Evolutionary conservation across 2,888 invertebrate species (phyloP).

Genomic region (Torymus texanus): DNA sequence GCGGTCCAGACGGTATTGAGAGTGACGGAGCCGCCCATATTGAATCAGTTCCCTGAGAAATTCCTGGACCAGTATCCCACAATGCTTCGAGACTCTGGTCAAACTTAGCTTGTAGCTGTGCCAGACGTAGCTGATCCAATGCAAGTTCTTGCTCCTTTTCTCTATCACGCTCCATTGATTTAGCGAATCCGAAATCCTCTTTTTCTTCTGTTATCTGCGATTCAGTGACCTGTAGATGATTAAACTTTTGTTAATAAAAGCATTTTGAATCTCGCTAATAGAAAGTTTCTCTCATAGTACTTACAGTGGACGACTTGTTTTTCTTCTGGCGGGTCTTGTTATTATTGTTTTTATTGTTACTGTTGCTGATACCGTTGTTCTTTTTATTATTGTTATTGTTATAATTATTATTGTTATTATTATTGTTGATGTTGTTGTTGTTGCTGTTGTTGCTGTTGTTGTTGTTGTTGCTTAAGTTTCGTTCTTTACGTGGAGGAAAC

Average conservation of each 20-base stretch:
- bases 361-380: slow-evolving; percentile 61
- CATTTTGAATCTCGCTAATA: not conserved
- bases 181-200: slow-evolving; percentile 70
- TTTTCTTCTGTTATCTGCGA: slow-evolving; percentile 65
- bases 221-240: slow-evolving; percentile 63
- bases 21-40: slow-evolving; percentile 74
- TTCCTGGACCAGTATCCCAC: slow-evolving; percentile 78
- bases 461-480: slow-evolving; percentile 64
- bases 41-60: slow-evolving; percentile 71
- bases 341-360: slow-evolving; percentile 66
- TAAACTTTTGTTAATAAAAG: slow-evolving; percentile 7
- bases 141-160: slow-evolving; percentile 68
- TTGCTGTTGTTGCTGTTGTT: slow-evolving; percentile 62
- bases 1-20: slow-evolving; percentile 71
- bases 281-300: slow-evolving; percentile 46
- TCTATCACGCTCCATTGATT: slow-evolving; percentile 71
- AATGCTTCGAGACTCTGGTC: slow-evolving; percentile 82
- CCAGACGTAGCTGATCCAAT: slow-evolving; percentile 77
- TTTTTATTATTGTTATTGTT: slow-evolving; percentile 65
- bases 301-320: slow-evolving; percentile 70
- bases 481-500: slow-evolving; percentile 68
- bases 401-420: slow-evolving; percentile 65
- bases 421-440: slow-evolving; percentile 66
- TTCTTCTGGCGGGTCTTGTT: slow-evolving; percentile 68
- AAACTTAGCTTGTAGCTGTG: slow-evolving; percentile 82